A percentile compares a stretch with the other conserved stretches of the same genome.
Evolutionary conservation across 1,140 invertebrate genomes (phyloP).

Genomic region (Drosophila subpulchrella): DNA sequence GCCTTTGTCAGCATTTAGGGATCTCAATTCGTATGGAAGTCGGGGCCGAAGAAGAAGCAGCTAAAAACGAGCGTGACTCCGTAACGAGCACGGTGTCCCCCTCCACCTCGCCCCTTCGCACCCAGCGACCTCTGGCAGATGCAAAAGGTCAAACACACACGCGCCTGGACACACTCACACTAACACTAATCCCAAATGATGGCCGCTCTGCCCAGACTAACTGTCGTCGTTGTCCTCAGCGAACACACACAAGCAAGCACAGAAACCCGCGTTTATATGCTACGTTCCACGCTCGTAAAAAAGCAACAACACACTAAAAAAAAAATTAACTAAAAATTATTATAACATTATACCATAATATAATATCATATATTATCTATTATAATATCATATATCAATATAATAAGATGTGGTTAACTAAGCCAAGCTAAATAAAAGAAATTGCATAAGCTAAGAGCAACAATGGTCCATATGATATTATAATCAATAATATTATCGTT

Average conservation of each 20-base stretch:
- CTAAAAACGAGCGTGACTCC: constrained; percentile 60
- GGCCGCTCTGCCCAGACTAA: constrained; percentile 73
- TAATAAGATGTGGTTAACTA: no score
- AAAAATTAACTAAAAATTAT: neutral
- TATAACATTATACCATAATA: neutral
- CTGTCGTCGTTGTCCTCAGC: constrained; percentile 62
- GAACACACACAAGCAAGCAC: neutral
- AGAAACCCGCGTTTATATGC: neutral
- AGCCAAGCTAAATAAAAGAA: no score
- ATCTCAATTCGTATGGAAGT: constrained; percentile 78
- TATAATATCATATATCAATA: no score
- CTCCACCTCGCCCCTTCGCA: neutral
- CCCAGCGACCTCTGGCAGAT: constrained; percentile 69
- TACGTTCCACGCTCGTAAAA: constrained; percentile 11
- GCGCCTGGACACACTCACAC: constrained; percentile 22
- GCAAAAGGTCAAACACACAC: constrained; percentile 69
- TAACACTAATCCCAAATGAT: constrained; percentile 75
- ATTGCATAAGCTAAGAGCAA: no score
- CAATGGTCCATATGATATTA: no score
- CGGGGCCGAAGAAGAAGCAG: constrained; percentile 16
- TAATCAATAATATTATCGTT: no score
- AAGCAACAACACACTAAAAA: neutral
- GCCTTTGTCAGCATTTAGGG: constrained; percentile 81
- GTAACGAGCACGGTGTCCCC: constrained; percentile 69
- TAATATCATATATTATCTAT: neutral